Conservation (phyloP, 1,140 invertebrate species). For the Sycophila sp. region DNA sequence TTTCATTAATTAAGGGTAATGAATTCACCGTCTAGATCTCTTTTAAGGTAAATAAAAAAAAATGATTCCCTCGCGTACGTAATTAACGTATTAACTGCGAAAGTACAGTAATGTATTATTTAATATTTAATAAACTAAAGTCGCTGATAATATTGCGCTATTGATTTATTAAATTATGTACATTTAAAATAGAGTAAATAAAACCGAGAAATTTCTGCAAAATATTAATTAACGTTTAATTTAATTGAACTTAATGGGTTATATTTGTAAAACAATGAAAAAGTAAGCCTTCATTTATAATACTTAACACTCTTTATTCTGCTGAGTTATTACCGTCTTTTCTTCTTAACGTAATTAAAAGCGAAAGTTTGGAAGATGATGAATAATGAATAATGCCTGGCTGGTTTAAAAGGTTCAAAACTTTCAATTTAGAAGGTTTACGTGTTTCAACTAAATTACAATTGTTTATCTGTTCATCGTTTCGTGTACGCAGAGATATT, state of each 20-base stretch:
- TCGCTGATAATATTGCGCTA: neutral
- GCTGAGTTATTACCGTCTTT: neutral
- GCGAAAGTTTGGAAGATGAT: neutral
- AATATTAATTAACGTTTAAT: neutral
- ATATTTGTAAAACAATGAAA: neutral
- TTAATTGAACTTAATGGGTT: neutral
- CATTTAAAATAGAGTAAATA: too few species aligned
- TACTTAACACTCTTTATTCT: neutral
- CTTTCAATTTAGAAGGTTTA: neutral
- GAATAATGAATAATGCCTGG: constrained; percentile 4
- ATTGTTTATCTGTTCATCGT: too few species aligned
- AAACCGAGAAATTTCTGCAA: too few species aligned
- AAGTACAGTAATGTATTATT: neutral
- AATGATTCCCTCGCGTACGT: too few species aligned
- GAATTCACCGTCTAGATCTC: too few species aligned
- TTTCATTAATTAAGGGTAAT: too few species aligned
- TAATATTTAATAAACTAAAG: neutral
- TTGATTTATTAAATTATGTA: too few species aligned
- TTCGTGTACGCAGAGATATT: too few species aligned
- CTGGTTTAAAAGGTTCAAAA: neutral
- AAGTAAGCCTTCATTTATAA: neutral
- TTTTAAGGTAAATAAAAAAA: too few species aligned
- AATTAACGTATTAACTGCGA: too few species aligned
- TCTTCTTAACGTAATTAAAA: constrained; percentile 5
- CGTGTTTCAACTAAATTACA: too few species aligned